Percentiles rank a stretch among this genome's conserved stretches.
Conservation (phyloP, 1,140 invertebrate genomes). For the Atta cephalotes region DNA sequence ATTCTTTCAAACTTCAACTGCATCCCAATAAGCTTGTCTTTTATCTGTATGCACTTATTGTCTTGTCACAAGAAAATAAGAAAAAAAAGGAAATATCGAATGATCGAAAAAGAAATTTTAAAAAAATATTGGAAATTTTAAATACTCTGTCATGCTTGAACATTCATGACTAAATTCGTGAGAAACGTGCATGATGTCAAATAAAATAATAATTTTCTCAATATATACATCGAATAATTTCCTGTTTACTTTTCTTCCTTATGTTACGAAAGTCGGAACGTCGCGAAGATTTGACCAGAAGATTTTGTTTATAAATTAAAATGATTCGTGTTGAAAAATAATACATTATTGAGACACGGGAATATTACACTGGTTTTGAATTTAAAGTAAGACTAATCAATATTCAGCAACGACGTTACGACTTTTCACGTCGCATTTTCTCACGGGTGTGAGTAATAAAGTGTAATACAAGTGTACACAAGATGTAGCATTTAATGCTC, state of each 20-base stretch:
- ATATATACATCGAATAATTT: slow-evolving; percentile 5
- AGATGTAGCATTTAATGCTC: slow-evolving; percentile 89
- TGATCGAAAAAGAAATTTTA: not conserved
- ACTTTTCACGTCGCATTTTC: slow-evolving; percentile 46
- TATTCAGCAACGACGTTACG: slow-evolving; percentile 59
- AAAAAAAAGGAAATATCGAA: not conserved
- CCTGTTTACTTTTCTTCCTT: not conserved
- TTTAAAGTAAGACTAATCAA: not conserved
- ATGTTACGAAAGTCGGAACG: not conserved
- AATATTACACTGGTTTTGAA: not conserved
- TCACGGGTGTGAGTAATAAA: slow-evolving; percentile 67
- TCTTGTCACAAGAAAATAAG: not conserved
- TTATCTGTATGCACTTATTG: not conserved
- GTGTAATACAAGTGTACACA: slow-evolving; percentile 85
- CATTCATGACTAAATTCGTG: slow-evolving; percentile 64
- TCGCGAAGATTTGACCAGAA: not conserved
- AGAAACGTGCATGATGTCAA: slow-evolving; percentile 61
- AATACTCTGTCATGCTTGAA: not conserved
- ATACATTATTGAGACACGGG: not conserved
- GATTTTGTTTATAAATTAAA: slow-evolving; percentile 26
- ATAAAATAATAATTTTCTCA: slow-evolving; percentile 35
- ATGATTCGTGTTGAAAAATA: slow-evolving; percentile 15
- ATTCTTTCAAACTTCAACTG: not conserved
- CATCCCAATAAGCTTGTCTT: not conserved
- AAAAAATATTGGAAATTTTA: slow-evolving; percentile 12